phyloP scores from a whole-genome alignment of 2,888 invertebrate genomes.

The Ditula angustiorana region DNA sequence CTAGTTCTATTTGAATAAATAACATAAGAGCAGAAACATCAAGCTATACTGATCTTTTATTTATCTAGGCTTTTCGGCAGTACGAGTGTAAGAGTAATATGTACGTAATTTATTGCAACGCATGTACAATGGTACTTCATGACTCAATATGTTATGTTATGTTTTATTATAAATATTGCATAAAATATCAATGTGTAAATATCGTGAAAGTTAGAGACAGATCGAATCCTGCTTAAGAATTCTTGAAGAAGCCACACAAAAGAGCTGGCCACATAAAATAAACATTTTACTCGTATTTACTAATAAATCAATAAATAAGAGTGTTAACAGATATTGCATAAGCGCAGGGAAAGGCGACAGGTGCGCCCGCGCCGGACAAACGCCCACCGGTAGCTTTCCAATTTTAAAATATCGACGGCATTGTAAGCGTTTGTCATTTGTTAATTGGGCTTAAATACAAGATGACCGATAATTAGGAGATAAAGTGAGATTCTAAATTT shows the following conservation, averaged over 20 bases:
- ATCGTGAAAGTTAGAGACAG: background rate
- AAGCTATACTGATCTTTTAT: too few species aligned
- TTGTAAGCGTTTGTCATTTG: slow-evolving; percentile 20
- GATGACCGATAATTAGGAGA: slow-evolving; percentile 4
- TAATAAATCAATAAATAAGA: slow-evolving; percentile 16
- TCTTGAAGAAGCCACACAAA: background rate
- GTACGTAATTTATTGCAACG: too few species aligned
- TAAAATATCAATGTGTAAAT: background rate
- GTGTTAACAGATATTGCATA: slow-evolving; percentile 16
- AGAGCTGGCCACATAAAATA: slow-evolving; percentile 6
- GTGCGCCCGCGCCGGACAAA: background rate
- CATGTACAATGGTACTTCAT: too few species aligned
- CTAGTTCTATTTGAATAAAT: too few species aligned
- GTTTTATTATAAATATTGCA: background rate
- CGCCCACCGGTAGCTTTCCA: slow-evolving; percentile 21
- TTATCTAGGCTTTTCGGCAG: too few species aligned
- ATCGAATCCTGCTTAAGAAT: slow-evolving; percentile 1
- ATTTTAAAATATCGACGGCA: slow-evolving; percentile 17
- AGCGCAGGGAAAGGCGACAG: slow-evolving; percentile 14
- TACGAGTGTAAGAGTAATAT: too few species aligned
- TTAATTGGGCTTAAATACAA: slow-evolving; percentile 16
- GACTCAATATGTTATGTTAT: background rate
- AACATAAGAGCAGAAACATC: too few species aligned
- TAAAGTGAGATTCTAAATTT: slow-evolving; percentile 8
- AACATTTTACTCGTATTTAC: slow-evolving; percentile 6